Conservation (phyloP, 2,888 invertebrate genomes). For the Calameuta pallipes region DNA sequence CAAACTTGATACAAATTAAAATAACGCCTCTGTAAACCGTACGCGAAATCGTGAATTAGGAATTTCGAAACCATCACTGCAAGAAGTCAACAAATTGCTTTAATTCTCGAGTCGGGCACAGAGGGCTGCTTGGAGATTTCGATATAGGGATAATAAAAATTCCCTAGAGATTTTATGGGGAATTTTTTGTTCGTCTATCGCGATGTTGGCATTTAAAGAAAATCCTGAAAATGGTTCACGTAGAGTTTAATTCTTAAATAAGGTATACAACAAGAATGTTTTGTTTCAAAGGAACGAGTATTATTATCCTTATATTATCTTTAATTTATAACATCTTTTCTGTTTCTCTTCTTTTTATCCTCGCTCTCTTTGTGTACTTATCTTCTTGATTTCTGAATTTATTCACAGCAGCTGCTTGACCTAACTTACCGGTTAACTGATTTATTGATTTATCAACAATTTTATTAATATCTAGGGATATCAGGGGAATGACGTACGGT, state of each 20-base stretch:
- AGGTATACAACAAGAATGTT: not conserved
- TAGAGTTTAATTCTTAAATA: not conserved
- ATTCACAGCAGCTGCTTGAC: not conserved
- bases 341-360: not conserved
- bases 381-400: too few species aligned
- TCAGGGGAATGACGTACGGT: too few species aligned
- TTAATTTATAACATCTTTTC: not conserved
- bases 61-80: not conserved
- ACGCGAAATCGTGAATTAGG: not conserved
- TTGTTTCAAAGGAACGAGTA: not conserved
- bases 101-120: not conserved
- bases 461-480: too few species aligned
- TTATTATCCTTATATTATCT: not conserved
- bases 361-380: too few species aligned
- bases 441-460: not conserved
- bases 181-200: too few species aligned
- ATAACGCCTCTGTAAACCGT: not conserved
- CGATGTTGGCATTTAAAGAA: too few species aligned
- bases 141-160: not conserved
- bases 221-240: not conserved
- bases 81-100: not conserved
- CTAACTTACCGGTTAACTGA: not conserved
- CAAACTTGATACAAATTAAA: not conserved
- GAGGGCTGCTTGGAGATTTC: not conserved
- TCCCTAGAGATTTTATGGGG: not conserved